Evolutionary conservation across 2,888 invertebrate genomes (phyloP).

Genomic region (Steinernema carpocapsae): DNA sequence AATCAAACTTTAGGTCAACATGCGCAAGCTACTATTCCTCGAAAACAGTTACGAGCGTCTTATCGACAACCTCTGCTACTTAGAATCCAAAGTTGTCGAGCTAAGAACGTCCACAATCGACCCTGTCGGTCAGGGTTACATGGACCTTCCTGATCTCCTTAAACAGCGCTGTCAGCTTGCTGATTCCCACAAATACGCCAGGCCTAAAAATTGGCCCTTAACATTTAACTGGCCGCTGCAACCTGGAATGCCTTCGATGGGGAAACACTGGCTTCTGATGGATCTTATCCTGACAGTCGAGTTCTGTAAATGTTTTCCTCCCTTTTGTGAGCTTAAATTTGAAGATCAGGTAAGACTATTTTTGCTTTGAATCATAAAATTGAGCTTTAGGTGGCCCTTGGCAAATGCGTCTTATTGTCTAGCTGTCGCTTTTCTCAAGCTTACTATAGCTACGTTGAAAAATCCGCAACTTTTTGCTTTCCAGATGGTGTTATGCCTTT

Average conservation of each 20-base stretch:
- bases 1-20: background rate
- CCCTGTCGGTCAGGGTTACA: background rate
- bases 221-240: background rate
- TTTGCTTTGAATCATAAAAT: background rate
- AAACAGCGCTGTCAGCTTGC: background rate
- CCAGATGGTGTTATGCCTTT: background rate
- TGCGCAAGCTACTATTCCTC: background rate
- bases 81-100: background rate
- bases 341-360: background rate
- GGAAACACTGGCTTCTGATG: background rate
- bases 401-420: background rate
- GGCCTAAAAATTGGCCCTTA: background rate
- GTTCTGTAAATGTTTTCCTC: background rate
- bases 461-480: background rate
- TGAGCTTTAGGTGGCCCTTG: background rate
- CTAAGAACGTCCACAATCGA: background rate
- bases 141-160: background rate
- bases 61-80: conserved; percentile 1
- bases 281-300: background rate
- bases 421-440: background rate
- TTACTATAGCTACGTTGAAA: background rate
- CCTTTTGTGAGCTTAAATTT: background rate
- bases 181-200: background rate
- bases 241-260: background rate
- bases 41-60: background rate